Evolutionary conservation across 2,888 invertebrate species (phyloP).

Genomic region (Plagodis pulveraria): DNA sequence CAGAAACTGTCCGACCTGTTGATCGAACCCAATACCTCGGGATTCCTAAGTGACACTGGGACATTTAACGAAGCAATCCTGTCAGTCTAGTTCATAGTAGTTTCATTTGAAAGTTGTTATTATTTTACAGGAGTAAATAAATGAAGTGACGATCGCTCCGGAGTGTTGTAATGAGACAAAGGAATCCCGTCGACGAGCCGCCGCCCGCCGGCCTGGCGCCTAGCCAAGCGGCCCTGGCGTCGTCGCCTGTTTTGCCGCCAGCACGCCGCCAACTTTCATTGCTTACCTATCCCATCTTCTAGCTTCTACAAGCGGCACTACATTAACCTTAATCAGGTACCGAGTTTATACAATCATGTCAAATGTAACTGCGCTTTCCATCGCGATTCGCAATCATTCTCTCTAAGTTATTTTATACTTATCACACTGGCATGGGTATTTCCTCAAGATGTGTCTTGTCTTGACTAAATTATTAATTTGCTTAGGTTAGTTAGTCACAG

Average conservation of each 20-base stretch:
- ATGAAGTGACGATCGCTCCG: constrained; percentile 20
- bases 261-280: constrained; percentile 63
- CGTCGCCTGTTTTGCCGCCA: constrained; percentile 77
- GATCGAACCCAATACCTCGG: too few species aligned
- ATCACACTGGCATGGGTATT: background rate
- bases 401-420: background rate
- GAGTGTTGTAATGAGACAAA: constrained; percentile 79
- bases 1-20: too few species aligned
- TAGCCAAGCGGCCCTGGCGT: constrained; percentile 82
- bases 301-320: constrained; percentile 27
- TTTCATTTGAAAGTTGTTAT: background rate
- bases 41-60: too few species aligned
- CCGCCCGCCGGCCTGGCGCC: constrained; percentile 84
- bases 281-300: constrained; percentile 38
- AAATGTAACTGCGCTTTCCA: constrained; percentile 4
- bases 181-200: constrained; percentile 81
- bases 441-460: background rate
- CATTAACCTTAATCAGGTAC: constrained; percentile 21
- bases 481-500: too few species aligned
- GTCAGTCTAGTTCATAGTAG: too few species aligned
- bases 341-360: background rate
- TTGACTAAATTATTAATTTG: too few species aligned
- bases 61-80: too few species aligned
- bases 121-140: background rate
- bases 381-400: background rate